These are phyloP conservation scores for Masnerella sp. DNA, from an alignment of 2,888 invertebrate species.

Conservation along the genomic window DNA sequence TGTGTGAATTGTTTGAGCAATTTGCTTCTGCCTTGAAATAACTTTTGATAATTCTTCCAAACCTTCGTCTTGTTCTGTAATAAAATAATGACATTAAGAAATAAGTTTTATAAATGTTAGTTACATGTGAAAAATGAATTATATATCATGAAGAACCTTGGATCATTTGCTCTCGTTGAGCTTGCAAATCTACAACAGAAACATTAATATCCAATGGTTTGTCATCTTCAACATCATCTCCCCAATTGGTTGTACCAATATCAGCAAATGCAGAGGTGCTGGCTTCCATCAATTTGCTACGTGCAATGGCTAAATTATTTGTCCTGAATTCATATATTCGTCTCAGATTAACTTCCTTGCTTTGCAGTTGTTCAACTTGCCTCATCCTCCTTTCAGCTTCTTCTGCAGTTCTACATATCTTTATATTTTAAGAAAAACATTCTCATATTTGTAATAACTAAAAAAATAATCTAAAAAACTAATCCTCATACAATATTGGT, in stretches of 20 bases:
- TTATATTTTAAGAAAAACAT: constrained; percentile 66
- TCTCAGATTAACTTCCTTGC: constrained; percentile 81
- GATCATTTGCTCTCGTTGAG: constrained; percentile 81
- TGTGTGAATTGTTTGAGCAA: constrained; percentile 85
- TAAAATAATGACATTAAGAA: not conserved
- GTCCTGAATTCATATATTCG: constrained; percentile 78
- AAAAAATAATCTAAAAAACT: too few relatives aligned
- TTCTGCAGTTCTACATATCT: constrained; percentile 79
- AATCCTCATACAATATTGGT: too few relatives aligned
- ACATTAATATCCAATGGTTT: constrained; percentile 77
- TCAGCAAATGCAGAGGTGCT: constrained; percentile 75
- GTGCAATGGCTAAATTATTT: constrained; percentile 69
- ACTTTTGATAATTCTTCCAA: constrained; percentile 86
- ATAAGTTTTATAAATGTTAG: not conserved
- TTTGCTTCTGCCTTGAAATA: constrained; percentile 86
- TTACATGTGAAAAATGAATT: constrained; percentile 12
- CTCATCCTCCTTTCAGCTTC: constrained; percentile 82
- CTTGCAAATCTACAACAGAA: constrained; percentile 79
- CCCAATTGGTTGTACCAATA: constrained; percentile 78
- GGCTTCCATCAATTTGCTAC: constrained; percentile 73
- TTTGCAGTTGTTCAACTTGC: constrained; percentile 81
- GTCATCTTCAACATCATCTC: constrained; percentile 76
- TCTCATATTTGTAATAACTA: not conserved
- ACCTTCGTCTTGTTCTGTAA: constrained; percentile 86
- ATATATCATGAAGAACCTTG: too few relatives aligned